Evolutionary conservation across 2,888 invertebrate species (phyloP), one percentile per base, ranked within the genome.

Genomic region (Archips xylosteana): DNA sequence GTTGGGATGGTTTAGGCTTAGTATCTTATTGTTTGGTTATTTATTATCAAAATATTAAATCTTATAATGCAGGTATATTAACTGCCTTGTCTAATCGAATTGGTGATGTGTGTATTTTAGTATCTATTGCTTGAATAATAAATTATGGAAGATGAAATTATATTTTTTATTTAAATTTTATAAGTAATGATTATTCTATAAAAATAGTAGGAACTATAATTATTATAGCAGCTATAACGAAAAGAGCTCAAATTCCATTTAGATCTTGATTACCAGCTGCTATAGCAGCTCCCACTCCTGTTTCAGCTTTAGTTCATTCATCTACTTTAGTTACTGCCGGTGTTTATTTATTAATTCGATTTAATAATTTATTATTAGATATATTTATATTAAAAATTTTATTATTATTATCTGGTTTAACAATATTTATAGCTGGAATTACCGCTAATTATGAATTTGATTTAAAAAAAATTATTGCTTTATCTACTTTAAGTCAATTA

Each of bases 181-280:
- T 95, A 83, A 84, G 82, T 78, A 87, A 82, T 87, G 89, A 92
- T 89, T 88, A 71, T 78, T 81, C 80, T 74, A 95, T 95, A 85
- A 78, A 78, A 80, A 82, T 95, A 81, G 87, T 95, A 87, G 84
- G 85, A 0, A 9, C 79, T n/a, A 90, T 95, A 81, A 83, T 95
- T 77, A 89, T 92, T 84, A 87, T 95, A 79, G 96, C 96, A 0
- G 94, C 95, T 69, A 95, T 97, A 92, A 97, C 97, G 75, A 97
- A 97, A 90, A 97, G 97, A 79, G 97, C 97, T 84, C 97, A 97
- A 89, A 96, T 97, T 95, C 97, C 97, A 63, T 97, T 97, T 96
- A 96, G 96, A 76, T 95, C 96, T 62, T 97, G 97, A 81, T 88
- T 97, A 65, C 97, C 97, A 0, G 96, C 96, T 0, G 97, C 97